These are phyloP conservation scores for Aphidius ervi DNA, from an alignment of 1,140 invertebrate genomes.

Conservation along the genomic window DNA sequence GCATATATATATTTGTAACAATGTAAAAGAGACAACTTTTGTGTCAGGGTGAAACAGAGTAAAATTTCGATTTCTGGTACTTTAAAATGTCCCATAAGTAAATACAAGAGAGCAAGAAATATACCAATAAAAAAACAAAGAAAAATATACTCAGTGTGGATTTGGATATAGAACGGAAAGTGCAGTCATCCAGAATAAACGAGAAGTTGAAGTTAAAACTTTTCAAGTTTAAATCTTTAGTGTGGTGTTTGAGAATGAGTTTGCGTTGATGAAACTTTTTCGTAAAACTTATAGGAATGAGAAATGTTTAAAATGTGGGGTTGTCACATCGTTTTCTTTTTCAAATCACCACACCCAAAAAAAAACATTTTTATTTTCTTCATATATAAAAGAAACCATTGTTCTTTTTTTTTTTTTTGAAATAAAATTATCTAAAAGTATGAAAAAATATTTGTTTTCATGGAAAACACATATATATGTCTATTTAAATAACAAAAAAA, in stretches of 20 bases:
- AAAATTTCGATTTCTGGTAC: too few relatives aligned
- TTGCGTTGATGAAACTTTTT: constrained; percentile 54
- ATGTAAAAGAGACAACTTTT: too few relatives aligned
- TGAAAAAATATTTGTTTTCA: too few relatives aligned
- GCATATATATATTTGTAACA: too few relatives aligned
- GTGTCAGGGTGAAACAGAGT: too few relatives aligned
- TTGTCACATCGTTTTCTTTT: constrained; percentile 48
- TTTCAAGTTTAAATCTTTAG: neutral
- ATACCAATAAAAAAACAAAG: constrained; percentile 16
- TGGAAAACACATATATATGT: too few relatives aligned
- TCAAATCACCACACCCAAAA: constrained; percentile 25
- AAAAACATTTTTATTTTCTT: neutral
- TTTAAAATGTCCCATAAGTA: too few relatives aligned
- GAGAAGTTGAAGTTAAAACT: constrained; percentile 49
- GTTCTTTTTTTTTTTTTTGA: too few relatives aligned
- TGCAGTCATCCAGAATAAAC: constrained; percentile 55
- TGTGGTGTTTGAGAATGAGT: constrained; percentile 48
- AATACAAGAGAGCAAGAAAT: neutral
- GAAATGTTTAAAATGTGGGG: constrained; percentile 42
- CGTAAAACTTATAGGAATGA: constrained; percentile 29
- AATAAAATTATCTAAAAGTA: too few relatives aligned
- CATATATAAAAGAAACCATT: too few relatives aligned
- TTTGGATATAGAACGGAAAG: constrained; percentile 51
- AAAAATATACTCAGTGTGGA: constrained; percentile 35
- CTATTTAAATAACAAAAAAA: too few relatives aligned